phyloP scores from a whole-genome alignment of 1,140 invertebrate species.

The Vanessa atalanta region DNA sequence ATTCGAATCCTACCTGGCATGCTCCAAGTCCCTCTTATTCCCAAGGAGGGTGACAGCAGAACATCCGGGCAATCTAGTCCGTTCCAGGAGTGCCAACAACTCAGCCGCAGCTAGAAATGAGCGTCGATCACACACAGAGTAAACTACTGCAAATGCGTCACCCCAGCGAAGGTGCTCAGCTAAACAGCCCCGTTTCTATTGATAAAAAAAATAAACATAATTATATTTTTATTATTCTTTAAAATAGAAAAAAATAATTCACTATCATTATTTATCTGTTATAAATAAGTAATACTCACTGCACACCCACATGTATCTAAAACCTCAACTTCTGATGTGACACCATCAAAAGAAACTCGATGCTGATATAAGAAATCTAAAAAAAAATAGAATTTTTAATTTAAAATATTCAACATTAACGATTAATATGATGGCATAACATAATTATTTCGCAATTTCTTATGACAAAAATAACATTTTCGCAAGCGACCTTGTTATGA shows the following conservation, averaged over 20 bases:
- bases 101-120: slow-evolving; percentile 88
- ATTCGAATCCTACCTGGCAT: slow-evolving; percentile 82
- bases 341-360: slow-evolving; percentile 87
- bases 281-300: slow-evolving; percentile 76
- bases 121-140: slow-evolving; percentile 88
- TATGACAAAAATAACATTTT: slow-evolving; percentile 30
- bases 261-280: neutral
- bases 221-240: no score
- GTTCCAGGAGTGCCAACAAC: slow-evolving; percentile 85
- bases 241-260: no score
- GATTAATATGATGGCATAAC: neutral
- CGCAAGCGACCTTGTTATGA: slow-evolving; percentile 31
- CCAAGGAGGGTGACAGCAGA: slow-evolving; percentile 88
- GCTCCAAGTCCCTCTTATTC: slow-evolving; percentile 91
- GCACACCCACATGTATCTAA: slow-evolving; percentile 89
- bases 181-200: slow-evolving; percentile 84
- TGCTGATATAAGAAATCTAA: slow-evolving; percentile 90
- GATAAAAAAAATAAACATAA: slow-evolving; percentile 32
- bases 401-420: neutral
- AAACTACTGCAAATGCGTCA: slow-evolving; percentile 92
- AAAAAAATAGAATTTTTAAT: slow-evolving; percentile 60
- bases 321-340: slow-evolving; percentile 89
- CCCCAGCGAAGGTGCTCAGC: slow-evolving; percentile 91
- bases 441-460: slow-evolving; percentile 19
- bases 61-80: slow-evolving; percentile 86